These are phyloP conservation scores for Stramonita haemastoma DNA, from an alignment of 2,888 invertebrate genomes.

Conservation along the genomic window DNA sequence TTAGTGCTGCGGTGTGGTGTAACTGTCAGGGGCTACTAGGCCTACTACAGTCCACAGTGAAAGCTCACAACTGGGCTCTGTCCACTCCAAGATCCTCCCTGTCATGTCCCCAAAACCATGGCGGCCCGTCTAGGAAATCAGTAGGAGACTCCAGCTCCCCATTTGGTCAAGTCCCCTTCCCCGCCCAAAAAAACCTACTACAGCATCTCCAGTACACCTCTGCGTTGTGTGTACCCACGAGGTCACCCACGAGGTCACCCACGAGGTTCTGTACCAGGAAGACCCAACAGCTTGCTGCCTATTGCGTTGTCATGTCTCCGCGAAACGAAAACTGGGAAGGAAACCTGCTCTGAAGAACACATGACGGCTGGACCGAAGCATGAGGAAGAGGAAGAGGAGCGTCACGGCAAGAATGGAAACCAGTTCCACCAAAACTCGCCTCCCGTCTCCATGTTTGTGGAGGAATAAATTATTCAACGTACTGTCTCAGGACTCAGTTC, in stretches of 20 bases:
- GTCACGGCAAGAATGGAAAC: not conserved
- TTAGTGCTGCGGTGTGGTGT: too few species aligned
- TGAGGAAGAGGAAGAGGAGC: not conserved
- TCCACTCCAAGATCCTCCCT: too few species aligned
- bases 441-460: too few species aligned
- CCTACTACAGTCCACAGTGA: too few species aligned
- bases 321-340: not conserved
- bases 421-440: not conserved
- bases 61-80: too few species aligned
- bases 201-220: not conserved
- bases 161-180: not conserved
- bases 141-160: too few species aligned
- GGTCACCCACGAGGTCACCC: not conserved
- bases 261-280: not conserved
- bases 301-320: not conserved
- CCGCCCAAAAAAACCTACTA: not conserved
- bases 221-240: not conserved
- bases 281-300: not conserved
- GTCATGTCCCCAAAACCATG: too few species aligned
- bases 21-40: too few species aligned
- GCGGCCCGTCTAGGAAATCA: not conserved
- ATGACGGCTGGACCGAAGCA: not conserved
- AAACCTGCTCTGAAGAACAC: not conserved
- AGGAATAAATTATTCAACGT: not conserved
- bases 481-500: not conserved